These are phyloP conservation scores for Rhagium mordax DNA, from an alignment of 2,888 invertebrate genomes.

Conservation along the genomic window DNA sequence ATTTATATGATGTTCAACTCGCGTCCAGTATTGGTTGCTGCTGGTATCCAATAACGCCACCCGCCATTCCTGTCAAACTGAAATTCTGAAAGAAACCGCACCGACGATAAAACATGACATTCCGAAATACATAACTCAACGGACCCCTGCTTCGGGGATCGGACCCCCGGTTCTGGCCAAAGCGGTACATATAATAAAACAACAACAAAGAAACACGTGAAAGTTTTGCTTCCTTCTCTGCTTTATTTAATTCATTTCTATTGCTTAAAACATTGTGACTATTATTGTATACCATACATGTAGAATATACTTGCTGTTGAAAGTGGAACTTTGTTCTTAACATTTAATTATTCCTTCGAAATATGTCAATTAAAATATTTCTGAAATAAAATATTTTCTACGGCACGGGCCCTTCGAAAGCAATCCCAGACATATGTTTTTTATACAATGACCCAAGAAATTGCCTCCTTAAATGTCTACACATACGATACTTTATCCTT, in stretches of 20 bases:
- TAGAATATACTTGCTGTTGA: too few species aligned
- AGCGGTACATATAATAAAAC: background rate
- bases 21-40: conserved; percentile 67
- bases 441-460: too few species aligned
- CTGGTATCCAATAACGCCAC: conserved; percentile 67
- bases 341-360: too few species aligned
- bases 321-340: too few species aligned
- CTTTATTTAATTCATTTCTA: background rate
- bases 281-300: too few species aligned
- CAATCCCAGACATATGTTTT: too few species aligned
- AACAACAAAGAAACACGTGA: conserved; percentile 6
- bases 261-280: background rate
- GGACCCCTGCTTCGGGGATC: conserved; percentile 4
- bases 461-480: too few species aligned
- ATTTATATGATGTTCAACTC: conserved; percentile 69
- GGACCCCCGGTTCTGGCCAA: background rate
- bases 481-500: too few species aligned
- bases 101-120: conserved; percentile 68
- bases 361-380: too few species aligned
- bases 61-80: conserved; percentile 68
- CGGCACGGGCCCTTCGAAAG: too few species aligned
- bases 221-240: background rate
- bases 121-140: conserved; percentile 55
- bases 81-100: conserved; percentile 66
- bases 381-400: too few species aligned